A percentile compares a stretch with the other conserved stretches of the same genome.
Conservation (phyloP, 2,888 invertebrate species). For the Scelioninae gen. 1 region DNA sequence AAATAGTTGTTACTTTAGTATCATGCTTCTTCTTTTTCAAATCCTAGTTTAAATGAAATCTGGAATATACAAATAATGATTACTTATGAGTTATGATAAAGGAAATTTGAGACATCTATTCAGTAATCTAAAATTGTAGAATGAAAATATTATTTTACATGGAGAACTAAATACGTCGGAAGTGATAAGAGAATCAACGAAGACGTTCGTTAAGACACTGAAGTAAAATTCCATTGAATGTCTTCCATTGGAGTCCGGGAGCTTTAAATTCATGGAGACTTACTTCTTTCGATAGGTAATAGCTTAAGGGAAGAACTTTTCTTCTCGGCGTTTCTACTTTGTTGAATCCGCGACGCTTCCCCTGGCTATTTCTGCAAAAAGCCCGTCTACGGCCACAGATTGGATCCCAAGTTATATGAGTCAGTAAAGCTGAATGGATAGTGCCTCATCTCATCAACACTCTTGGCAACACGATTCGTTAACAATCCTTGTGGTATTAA, state of each 20-base stretch:
- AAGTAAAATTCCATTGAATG: conserved; percentile 60
- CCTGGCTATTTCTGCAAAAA: conserved; percentile 51
- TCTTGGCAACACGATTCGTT: conserved; percentile 19
- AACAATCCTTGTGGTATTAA: conserved; percentile 28
- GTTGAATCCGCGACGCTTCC: conserved; percentile 52
- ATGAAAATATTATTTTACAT: conserved; percentile 36
- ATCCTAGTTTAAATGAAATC: too few species aligned
- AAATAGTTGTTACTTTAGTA: too few species aligned
- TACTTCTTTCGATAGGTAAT: conserved; percentile 58
- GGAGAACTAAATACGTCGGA: conserved; percentile 18
- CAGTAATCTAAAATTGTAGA: neutral
- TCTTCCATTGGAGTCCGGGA: conserved; percentile 33
- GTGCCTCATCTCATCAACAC: conserved; percentile 54
- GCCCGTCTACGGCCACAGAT: conserved; percentile 54
- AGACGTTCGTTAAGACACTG: conserved; percentile 53
- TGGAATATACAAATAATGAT: too few species aligned
- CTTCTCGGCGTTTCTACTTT: conserved; percentile 56
- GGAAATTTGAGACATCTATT: neutral
- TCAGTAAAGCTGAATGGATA: conserved; percentile 57
- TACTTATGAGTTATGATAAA: too few species aligned
- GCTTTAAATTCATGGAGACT: conserved; percentile 66
- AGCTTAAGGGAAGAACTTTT: conserved; percentile 59
- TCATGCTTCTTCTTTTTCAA: too few species aligned
- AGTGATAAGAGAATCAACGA: conserved; percentile 32
- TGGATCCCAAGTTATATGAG: conserved; percentile 63